A percentile compares a stretch with the other conserved stretches of the same genome.
Conservation (phyloP, 2,797 vertebrate genomes). For the Chaenodraco wilsoni region DNA sequence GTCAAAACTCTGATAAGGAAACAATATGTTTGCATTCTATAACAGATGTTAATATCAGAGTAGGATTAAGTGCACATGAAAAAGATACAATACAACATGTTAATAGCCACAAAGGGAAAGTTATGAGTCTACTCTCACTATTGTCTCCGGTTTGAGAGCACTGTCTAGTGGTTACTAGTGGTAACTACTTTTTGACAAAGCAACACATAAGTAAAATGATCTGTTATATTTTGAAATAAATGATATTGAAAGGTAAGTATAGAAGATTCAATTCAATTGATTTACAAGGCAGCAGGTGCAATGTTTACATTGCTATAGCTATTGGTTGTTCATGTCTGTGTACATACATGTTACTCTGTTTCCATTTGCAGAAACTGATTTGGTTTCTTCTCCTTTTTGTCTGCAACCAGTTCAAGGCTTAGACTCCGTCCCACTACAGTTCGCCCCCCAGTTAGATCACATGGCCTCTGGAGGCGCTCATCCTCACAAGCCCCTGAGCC, state of each 20-base stretch:
- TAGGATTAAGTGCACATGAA: neutral
- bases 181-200: neutral
- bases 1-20: neutral
- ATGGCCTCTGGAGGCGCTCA: slow-evolving; percentile 85
- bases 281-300: neutral
- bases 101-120: neutral
- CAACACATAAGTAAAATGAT: neutral
- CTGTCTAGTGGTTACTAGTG: slow-evolving; percentile 53
- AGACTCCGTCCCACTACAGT: slow-evolving; percentile 87
- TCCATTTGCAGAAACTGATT: neutral
- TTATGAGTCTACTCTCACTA: neutral
- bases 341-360: neutral
- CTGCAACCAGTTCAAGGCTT: slow-evolving; percentile 86
- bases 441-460: slow-evolving; percentile 81
- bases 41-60: neutral
- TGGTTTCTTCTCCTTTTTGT: neutral
- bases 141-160: slow-evolving; percentile 37
- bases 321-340: neutral
- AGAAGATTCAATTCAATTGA: neutral
- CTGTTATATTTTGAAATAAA: neutral
- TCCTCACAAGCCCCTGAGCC: slow-evolving; percentile 91
- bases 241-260: neutral
- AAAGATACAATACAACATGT: neutral
- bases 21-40: neutral
- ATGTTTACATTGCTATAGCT: neutral